Percentiles rank a stretch among this genome's conserved stretches.
phyloP scores from a whole-genome alignment of 2,888 invertebrate species.

The Eudemis profundana region DNA sequence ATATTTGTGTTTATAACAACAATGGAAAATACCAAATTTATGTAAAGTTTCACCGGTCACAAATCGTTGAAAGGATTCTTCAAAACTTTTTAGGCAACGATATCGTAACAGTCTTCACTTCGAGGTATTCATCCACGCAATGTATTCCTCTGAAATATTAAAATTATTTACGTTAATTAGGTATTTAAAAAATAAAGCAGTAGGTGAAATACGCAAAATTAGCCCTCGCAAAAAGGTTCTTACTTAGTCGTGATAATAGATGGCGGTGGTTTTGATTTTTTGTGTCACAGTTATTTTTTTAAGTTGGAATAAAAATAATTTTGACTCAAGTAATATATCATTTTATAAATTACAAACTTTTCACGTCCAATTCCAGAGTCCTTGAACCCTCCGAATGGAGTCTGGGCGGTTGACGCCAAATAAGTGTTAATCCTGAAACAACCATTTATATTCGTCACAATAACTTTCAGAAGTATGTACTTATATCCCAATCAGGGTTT shows the following conservation, averaged over 20 bases:
- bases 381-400: conserved; percentile 95
- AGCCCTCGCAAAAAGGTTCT: too few species aligned
- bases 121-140: conserved; percentile 40
- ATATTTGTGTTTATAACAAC: too few species aligned
- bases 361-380: conserved; percentile 90
- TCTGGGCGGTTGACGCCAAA: conserved; percentile 86
- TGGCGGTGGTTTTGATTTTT: too few species aligned
- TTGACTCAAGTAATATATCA: too few species aligned
- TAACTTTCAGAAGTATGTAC: too few species aligned
- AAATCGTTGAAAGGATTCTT: not conserved
- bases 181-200: not conserved
- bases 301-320: too few species aligned
- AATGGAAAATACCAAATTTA: too few species aligned
- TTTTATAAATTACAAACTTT: conserved; percentile 61
- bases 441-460: too few species aligned
- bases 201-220: too few species aligned
- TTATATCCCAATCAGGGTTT: too few species aligned
- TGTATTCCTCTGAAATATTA: conserved; percentile 36
- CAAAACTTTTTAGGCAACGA: conserved; percentile 26
- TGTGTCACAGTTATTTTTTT: too few species aligned
- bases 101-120: conserved; percentile 40
- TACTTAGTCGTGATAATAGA: too few species aligned
- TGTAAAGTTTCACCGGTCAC: not conserved
- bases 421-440: conserved; percentile 63
- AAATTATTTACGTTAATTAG: not conserved